Evolutionary conservation across 2,797 vertebrate genomes (phyloP).

Genomic region (Myotis pilosus): DNA sequence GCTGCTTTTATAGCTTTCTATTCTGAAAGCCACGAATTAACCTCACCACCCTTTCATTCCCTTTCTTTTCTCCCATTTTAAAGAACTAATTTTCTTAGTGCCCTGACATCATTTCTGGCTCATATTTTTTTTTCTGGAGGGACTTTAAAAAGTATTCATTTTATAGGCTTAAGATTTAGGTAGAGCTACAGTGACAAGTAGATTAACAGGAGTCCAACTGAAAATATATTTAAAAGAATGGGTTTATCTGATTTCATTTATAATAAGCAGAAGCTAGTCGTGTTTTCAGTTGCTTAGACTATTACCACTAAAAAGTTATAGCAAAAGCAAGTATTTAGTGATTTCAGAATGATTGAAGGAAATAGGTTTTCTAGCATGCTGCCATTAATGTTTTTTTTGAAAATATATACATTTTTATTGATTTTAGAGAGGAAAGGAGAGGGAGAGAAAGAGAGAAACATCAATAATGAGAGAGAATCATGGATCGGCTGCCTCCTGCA

Average conservation of each 20-base stretch:
- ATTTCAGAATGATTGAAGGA: conserved; percentile 37
- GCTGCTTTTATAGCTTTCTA: conserved; percentile 56
- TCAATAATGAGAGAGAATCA: no score
- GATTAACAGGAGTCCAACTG: conserved; percentile 8
- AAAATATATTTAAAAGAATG: conserved; percentile 34
- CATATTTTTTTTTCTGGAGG: background rate
- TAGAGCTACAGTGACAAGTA: background rate
- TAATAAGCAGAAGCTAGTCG: background rate
- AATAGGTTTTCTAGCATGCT: background rate
- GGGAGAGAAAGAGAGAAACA: no score
- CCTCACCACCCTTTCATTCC: conserved; percentile 35
- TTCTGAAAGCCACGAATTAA: conserved; percentile 56
- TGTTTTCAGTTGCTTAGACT: conserved; percentile 15
- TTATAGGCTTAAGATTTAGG: conserved; percentile 9
- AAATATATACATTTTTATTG: no score
- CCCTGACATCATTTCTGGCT: conserved; percentile 56
- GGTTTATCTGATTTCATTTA: background rate
- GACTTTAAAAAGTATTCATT: conserved; percentile 32
- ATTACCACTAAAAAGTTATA: conserved; percentile 25
- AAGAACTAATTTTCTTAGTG: conserved; percentile 68
- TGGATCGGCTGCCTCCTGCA: no score
- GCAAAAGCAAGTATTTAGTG: background rate
- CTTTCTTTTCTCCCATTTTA: conserved; percentile 29
- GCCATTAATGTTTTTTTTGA: no score
- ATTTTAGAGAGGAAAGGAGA: no score